Percentiles rank a stretch among this genome's conserved stretches.
phyloP scores from a whole-genome alignment of 2,113 vertebrate genomes.

The Syrmaticus mikado region DNA sequence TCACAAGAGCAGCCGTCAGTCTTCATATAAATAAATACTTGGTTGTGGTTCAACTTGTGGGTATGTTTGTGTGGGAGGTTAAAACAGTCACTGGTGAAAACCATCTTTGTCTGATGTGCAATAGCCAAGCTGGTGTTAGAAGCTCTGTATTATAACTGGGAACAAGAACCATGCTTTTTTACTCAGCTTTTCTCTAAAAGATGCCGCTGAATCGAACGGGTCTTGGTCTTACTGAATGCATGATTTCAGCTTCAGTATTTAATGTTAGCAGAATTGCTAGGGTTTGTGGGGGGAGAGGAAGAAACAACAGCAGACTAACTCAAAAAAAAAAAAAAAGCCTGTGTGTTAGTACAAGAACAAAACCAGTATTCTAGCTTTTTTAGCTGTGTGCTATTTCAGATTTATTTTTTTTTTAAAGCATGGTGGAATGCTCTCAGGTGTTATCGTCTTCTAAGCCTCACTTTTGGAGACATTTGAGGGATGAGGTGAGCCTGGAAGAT shows the following conservation, averaged over 20 bases:
- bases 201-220: not conserved
- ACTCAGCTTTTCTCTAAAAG: not conserved
- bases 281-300: not conserved
- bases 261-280: not conserved
- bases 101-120: not conserved
- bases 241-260: not conserved
- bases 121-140: not conserved
- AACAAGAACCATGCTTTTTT: not conserved
- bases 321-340: not conserved
- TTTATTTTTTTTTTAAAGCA: not conserved
- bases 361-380: not conserved
- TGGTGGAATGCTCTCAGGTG: not conserved
- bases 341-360: not conserved
- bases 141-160: not conserved
- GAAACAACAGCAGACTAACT: not conserved
- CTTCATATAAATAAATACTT: constrained; percentile 33
- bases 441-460: not conserved
- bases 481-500: not conserved
- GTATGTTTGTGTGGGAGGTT: not conserved
- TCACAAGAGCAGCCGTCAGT: not conserved
- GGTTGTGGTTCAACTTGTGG: constrained; percentile 5
- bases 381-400: not conserved
- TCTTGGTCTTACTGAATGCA: not conserved
- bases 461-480: not conserved
- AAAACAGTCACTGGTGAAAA: not conserved